These are phyloP conservation scores for Drosophila bocqueti DNA, from an alignment of 1,140 invertebrate genomes.

Conservation along the genomic window DNA sequence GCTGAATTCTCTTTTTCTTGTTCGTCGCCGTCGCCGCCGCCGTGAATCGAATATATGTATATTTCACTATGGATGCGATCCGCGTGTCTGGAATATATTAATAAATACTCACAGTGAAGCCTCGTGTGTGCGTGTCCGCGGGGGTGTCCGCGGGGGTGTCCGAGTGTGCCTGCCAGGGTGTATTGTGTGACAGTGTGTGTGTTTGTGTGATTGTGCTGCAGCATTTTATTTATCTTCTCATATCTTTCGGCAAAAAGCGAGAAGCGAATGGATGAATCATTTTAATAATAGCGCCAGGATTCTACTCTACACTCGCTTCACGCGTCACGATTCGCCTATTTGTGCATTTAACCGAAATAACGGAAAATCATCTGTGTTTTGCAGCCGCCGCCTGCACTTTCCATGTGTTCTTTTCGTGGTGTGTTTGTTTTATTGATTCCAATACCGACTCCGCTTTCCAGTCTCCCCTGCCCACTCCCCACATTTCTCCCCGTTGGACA, in stretches of 20 bases:
- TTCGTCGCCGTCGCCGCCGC: slow-evolving; percentile 22
- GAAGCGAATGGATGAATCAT: slow-evolving; percentile 59
- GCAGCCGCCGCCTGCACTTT: slow-evolving; percentile 31
- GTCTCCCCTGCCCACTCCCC: neutral
- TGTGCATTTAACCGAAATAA: slow-evolving; percentile 67
- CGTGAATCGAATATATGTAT: slow-evolving; percentile 53
- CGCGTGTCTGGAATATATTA: slow-evolving; percentile 76
- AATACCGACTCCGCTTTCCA: slow-evolving; percentile 25
- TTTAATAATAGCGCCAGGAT: slow-evolving; percentile 28
- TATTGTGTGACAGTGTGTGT: slow-evolving; percentile 4
- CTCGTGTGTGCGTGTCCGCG: slow-evolving; percentile 23
- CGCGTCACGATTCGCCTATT: slow-evolving; percentile 59
- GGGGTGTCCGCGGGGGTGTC: slow-evolving; percentile 19
- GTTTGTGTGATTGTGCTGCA: slow-evolving; percentile 21
- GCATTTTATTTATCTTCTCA: slow-evolving; percentile 53
- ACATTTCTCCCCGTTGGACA: neutral
- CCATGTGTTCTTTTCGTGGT: slow-evolving; percentile 59
- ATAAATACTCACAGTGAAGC: slow-evolving; percentile 60
- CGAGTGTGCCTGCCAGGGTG: slow-evolving; percentile 20
- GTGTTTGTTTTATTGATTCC: slow-evolving; percentile 79
- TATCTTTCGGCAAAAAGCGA: slow-evolving; percentile 49
- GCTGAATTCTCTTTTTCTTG: slow-evolving; percentile 12
- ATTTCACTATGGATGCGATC: slow-evolving; percentile 39
- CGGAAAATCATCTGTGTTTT: slow-evolving; percentile 38
- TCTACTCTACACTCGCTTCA: slow-evolving; percentile 33